These are phyloP conservation scores for Mobula hypostoma DNA, from an alignment of 2,113 vertebrate genomes.

Conservation along the genomic window DNA sequence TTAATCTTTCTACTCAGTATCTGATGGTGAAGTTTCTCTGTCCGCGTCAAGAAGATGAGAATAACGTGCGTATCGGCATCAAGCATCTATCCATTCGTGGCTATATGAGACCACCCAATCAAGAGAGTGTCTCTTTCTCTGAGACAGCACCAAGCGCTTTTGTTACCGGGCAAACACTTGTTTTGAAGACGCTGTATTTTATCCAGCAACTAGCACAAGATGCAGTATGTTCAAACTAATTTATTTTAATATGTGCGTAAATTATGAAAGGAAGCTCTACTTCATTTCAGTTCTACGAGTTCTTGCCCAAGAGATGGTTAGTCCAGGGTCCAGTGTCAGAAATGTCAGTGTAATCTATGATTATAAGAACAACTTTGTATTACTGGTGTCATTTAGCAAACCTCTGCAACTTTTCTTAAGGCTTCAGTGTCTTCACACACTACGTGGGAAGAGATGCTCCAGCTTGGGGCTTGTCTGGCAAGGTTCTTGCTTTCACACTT, in stretches of 20 bases:
- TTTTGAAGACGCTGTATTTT: constrained; percentile 87
- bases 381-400: neutral
- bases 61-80: constrained; percentile 78
- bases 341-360: neutral
- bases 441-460: neutral
- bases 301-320: constrained; percentile 37
- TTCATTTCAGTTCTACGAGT: constrained; percentile 41
- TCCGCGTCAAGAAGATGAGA: constrained; percentile 68
- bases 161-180: constrained; percentile 70
- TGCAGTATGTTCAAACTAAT: constrained; percentile 59
- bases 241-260: neutral
- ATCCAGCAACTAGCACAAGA: constrained; percentile 87
- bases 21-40: constrained; percentile 96
- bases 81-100: constrained; percentile 79
- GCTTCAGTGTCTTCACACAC: no score
- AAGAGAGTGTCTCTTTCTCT: constrained; percentile 55
- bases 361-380: neutral
- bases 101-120: constrained; percentile 63
- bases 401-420: neutral
- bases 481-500: neutral
- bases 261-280: neutral
- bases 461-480: neutral
- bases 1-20: constrained; percentile 58
- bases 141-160: constrained; percentile 46
- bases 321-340: neutral